Base-by-base conservation (phyloP, 2,113 vertebrate genomes). In the Canis aureus region DNA sequence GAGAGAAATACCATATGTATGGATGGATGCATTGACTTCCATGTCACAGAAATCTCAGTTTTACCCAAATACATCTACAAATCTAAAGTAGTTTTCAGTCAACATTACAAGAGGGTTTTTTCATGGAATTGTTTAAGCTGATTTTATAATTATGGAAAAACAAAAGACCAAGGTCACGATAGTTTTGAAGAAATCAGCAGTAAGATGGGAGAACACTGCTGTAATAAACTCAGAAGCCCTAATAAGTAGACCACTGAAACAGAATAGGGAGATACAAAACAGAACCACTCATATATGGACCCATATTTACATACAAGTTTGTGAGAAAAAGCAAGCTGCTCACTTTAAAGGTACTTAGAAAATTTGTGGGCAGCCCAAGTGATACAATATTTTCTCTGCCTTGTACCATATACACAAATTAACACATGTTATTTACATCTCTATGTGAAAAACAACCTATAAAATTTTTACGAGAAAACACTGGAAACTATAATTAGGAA, bases 111-210 rank as follows among this genome's bases (percentile, higher is more conserved):
- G 35, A 80, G 2, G 15, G 5, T 0, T 90, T 81, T 78, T 80
- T 59, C 27, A 73, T 62, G 38, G 11, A 76, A 32, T 67, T 67
- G 4, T 62, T 92, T 27, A 79, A 89, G 29, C 11, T 85, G n/a
- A 55, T 59, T 82, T 82, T 82, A 93, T 80, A 93, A 64, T 91
- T n/a, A 9, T 76, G 43, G 53, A 57, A 90, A 80, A 84, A 11
- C 11, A 59, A 89, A 74, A 59, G 16, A 88, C 11, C 11, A 86
- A 55, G 32, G 49, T 16, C 49, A 43, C 55, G 57, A 19, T 49
- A 69, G 76, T 89, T 92, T 84, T 94, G 49, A 59, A 89, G 32
- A 49, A 79, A 71, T 11, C 6, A 43, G 57, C 19, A 78, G 23
- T 67, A 85, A 92, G 15, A 38, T 35, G 32, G 53, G 55, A 73